Base-by-base conservation (phyloP, 2,797 vertebrate species). In the Amblyraja radiata region DNA sequence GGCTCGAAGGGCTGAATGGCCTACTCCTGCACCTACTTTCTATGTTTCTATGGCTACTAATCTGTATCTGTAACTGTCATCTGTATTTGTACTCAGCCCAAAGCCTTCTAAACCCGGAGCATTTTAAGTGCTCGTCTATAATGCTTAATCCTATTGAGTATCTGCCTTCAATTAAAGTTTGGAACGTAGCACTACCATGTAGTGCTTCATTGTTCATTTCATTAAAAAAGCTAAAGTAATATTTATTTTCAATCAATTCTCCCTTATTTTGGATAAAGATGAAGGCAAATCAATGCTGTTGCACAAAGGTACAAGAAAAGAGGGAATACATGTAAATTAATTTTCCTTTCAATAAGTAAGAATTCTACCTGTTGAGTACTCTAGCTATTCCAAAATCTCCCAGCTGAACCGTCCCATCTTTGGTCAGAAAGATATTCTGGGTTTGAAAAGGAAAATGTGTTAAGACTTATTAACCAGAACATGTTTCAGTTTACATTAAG, bases 381-480 rank as follows among this genome's bases (percentile, higher is more conserved):
- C 97, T 97, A 94, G 98, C 98, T 79, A 98, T 98, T 94, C 98
- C 98, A 93, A 99, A 99, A 96, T 99, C 98, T 61, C 98, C 98
- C 73, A 99, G 97, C 95, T 99, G 98, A 81, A 96, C 98, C 95
- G 97, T 96, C 93, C 96, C 98, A 93, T 97, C 97, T 88, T 95
- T 95, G 95, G 97, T 96, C 84, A 99, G 97, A 94, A 99, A 99
- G 96, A 99, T 96, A 79, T 99, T 99, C 98, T 99, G 93, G 93
- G 94, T 93, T 95, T 94, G 94, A 80, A 91, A 93, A 95, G 58
- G 68, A 90, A 93, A 94, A 95, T 94, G 54, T 93, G 39, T 92
- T 46, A 74, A 16, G 8, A 7, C 6, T 74, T 25, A 91, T 54
- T 92, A 54, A 23, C 28, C 36, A 54, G 76, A 76, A 25, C 11